These are phyloP conservation scores for Glaucomys volans DNA, from an alignment of 2,113 vertebrate species.

Conservation along the genomic window DNA sequence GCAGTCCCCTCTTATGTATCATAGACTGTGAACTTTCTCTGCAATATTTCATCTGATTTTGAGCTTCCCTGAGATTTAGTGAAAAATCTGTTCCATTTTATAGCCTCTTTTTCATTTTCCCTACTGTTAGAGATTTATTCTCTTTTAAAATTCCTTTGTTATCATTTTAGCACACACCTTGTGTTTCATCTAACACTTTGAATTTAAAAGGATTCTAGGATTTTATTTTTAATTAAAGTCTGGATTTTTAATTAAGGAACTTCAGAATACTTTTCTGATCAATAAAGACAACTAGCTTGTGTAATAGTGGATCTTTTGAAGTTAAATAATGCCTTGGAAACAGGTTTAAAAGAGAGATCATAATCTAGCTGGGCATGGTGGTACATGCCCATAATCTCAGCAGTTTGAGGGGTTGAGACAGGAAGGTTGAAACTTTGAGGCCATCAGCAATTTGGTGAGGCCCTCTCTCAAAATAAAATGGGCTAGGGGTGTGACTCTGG, in stretches of 20 bases:
- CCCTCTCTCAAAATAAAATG: no score
- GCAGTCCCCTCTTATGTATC: not conserved
- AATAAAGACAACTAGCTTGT: not conserved
- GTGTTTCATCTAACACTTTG: slow-evolving; percentile 23
- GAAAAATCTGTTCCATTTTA: slow-evolving; percentile 34
- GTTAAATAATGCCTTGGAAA: slow-evolving; percentile 20
- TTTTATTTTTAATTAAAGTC: slow-evolving; percentile 30
- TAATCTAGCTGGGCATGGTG: no score
- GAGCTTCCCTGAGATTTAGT: slow-evolving; percentile 26
- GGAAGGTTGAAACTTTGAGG: no score
- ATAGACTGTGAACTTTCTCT: not conserved
- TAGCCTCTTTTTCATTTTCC: slow-evolving; percentile 17
- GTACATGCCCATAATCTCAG: no score
- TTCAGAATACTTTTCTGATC: not conserved
- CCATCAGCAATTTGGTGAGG: no score
- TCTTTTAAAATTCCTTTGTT: slow-evolving; percentile 29
- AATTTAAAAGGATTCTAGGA: slow-evolving; percentile 20
- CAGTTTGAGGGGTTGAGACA: no score
- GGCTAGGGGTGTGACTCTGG: no score
- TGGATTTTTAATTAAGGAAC: slow-evolving; percentile 3
- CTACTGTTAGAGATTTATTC: not conserved
- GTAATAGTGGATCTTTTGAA: not conserved
- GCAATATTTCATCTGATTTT: slow-evolving; percentile 53
- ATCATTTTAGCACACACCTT: not conserved
- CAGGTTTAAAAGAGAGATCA: not conserved